Base-by-base conservation (phyloP, 1,140 invertebrate genomes). In the Drosophila sproati region DNA sequence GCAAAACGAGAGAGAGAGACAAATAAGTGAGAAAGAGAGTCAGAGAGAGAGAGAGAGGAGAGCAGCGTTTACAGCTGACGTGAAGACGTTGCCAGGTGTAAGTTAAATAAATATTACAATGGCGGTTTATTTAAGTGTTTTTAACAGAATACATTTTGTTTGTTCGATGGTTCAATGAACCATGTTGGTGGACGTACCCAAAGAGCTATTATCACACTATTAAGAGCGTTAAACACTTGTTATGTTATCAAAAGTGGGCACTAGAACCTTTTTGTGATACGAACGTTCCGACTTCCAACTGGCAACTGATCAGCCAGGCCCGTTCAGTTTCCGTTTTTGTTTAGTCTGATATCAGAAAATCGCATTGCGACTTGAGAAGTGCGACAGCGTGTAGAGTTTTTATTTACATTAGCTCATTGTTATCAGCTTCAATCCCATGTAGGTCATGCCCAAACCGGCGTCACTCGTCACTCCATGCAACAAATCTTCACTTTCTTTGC, bases 271-370 rank as follows among this genome's bases (percentile, higher is more conserved):
- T 12, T 57, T 50, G 41, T 41, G 66, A 69, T 74, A 73, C 68
- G 85, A 74, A 56, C 80, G 72, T 85, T 73, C 68, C 70, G 80
- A 68, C 54, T 61, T 69, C 56, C 66, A 83, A 73, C 60, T 37
- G 66, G 51, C 63, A 83, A 88, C 80, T 88, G 78, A 88, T 28
- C 69, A 70, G 43, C 41, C 37, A 41, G 51, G 50, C 31, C 35
- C 41, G 39, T 77, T 70, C 7, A 41, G 80, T 75, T 82, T 83
- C 83, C 83, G 83, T 64, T 87, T 82, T 77, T 80, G 79, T 72
- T 80, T 74, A 80, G 77, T 10, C 52, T 48, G 59, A 70, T 75
- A 75, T 70, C 48, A 71, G 10, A 37, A 48, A 54, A 56, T 32
- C 55, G 52, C 12, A 64, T 55, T 55, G 34, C 47, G 45, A 39